Conservation (phyloP, 2,888 invertebrate species). For the Acronicta leporina region DNA sequence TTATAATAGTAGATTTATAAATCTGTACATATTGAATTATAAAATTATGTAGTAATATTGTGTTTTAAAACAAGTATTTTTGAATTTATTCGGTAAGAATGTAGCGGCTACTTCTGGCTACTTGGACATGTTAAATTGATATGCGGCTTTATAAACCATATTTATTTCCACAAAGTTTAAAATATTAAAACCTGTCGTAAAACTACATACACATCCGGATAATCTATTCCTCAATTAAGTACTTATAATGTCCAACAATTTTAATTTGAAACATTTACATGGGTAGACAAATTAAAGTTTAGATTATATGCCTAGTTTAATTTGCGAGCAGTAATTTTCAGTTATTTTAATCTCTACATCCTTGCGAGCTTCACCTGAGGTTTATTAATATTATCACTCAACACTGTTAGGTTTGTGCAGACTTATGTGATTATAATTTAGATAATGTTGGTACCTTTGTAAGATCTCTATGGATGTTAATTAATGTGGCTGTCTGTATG, state of each 20-base stretch:
- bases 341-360: slow-evolving; percentile 13
- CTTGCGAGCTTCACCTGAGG: slow-evolving; percentile 2
- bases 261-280: slow-evolving; percentile 22
- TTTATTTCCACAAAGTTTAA: too few relatives aligned
- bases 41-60: too few relatives aligned
- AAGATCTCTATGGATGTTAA: slow-evolving; percentile 15
- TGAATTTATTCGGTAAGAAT: too few relatives aligned
- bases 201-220: slow-evolving; percentile 3
- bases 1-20: too few relatives aligned
- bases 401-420: slow-evolving; percentile 19
- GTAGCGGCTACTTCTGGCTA: too few relatives aligned
- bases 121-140: too few relatives aligned
- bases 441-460: slow-evolving; percentile 11
- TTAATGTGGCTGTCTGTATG: slow-evolving; percentile 12
- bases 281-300: slow-evolving; percentile 14
- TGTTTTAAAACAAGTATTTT: too few relatives aligned
- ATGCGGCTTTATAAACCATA: too few relatives aligned
- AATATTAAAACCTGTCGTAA: not conserved
- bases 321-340: slow-evolving; percentile 20
- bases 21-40: too few relatives aligned
- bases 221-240: slow-evolving; percentile 16
- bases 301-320: slow-evolving; percentile 1
- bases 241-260: slow-evolving; percentile 24
- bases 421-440: slow-evolving; percentile 32
- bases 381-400: slow-evolving; percentile 36